A percentile compares a stretch with the other conserved stretches of the same genome.
These are phyloP conservation scores for Coenonympha glycerion DNA, from an alignment of 2,888 invertebrate species.

Conservation along the genomic window DNA sequence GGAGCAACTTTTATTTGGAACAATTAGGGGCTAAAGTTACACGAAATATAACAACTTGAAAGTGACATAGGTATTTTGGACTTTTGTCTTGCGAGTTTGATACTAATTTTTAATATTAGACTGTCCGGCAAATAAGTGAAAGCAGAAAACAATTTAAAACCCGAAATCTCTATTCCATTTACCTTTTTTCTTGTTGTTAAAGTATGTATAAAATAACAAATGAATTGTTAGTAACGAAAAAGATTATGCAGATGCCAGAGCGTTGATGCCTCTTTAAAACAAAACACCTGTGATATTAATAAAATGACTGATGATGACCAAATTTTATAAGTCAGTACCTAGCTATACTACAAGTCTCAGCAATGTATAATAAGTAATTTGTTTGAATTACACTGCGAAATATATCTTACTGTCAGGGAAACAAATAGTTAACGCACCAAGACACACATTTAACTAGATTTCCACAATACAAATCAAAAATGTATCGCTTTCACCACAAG, in stretches of 20 bases:
- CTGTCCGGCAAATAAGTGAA: too few relatives aligned
- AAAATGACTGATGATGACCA: too few relatives aligned
- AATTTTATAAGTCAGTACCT: too few relatives aligned
- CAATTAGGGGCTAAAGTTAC: neutral
- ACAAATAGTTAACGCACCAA: neutral
- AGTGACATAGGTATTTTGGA: neutral
- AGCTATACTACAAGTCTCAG: too few relatives aligned
- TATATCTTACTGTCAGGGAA: neutral
- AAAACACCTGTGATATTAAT: too few relatives aligned
- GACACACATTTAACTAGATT: constrained; percentile 5
- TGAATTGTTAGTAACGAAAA: too few relatives aligned
- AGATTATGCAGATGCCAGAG: too few relatives aligned
- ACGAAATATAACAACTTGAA: neutral
- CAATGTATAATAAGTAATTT: neutral
- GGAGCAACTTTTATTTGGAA: neutral
- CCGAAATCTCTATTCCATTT: too few relatives aligned
- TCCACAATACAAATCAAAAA: constrained; percentile 15
- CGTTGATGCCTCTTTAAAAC: too few relatives aligned
- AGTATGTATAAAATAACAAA: too few relatives aligned
- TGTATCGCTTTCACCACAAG: constrained; percentile 20
- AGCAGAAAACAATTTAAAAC: too few relatives aligned
- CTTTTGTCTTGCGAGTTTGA: neutral
- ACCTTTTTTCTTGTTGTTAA: too few relatives aligned
- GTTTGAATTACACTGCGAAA: neutral
- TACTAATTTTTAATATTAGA: neutral